Evolutionary conservation across 2,113 vertebrate species (phyloP).

Genomic region (Pogonocichla stellata): DNA sequence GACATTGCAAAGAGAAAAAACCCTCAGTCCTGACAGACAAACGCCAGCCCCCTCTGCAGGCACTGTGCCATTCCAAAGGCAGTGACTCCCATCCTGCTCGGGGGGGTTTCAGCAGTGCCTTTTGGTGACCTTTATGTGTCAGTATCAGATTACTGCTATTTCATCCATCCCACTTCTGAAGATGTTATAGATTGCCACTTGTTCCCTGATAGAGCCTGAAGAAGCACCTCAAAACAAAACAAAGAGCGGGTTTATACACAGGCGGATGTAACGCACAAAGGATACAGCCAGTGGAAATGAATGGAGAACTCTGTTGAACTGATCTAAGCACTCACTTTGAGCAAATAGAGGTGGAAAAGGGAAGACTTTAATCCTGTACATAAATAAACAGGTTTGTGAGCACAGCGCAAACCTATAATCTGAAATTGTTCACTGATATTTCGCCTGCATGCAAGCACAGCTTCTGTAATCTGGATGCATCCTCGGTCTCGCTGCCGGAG

Average conservation of each 20-base stretch:
- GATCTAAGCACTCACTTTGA: background rate
- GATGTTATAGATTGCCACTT: conserved; percentile 18
- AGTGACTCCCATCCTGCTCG: background rate
- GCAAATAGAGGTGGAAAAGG: background rate
- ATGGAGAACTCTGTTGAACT: background rate
- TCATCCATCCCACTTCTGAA: conserved; percentile 10
- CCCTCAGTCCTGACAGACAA: background rate
- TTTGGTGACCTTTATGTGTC: conserved; percentile 18
- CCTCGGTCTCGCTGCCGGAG: background rate
- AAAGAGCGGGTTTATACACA: background rate
- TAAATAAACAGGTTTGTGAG: conserved; percentile 1
- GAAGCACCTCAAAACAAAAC: conserved; percentile 42
- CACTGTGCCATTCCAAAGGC: background rate
- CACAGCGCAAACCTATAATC: background rate
- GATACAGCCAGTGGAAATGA: conserved; percentile 6
- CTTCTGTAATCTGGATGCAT: background rate
- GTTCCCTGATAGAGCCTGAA: background rate
- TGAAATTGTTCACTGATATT: background rate
- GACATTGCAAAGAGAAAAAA: background rate
- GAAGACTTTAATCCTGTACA: background rate
- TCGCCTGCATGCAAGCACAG: background rate
- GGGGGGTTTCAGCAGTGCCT: background rate
- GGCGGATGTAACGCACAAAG: background rate
- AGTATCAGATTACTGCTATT: conserved; percentile 29
- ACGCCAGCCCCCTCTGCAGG: background rate